These are phyloP conservation scores for Pitangus sulphuratus DNA, from an alignment of 2,797 vertebrate genomes.

Conservation along the genomic window DNA sequence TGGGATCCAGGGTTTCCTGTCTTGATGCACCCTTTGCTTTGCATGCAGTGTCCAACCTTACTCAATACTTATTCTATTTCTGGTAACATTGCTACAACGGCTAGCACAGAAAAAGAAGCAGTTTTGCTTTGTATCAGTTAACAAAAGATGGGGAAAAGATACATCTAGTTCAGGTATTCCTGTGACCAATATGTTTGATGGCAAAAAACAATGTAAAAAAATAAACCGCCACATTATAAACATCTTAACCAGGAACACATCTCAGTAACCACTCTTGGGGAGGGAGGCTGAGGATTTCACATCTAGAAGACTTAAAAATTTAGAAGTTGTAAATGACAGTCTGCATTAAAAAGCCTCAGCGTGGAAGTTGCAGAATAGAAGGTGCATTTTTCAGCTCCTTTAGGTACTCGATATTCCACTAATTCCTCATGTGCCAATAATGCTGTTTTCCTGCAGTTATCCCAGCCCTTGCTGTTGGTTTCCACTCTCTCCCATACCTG, in stretches of 20 bases:
- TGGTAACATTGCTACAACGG: slow-evolving; percentile 8
- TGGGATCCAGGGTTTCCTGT: slow-evolving; percentile 4
- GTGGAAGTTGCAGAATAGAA: background rate
- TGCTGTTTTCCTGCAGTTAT: background rate
- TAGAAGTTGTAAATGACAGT: background rate
- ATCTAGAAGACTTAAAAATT: background rate
- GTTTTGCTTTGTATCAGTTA: slow-evolving; percentile 31
- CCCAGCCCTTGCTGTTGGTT: background rate
- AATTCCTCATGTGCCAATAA: background rate
- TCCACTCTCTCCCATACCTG: background rate
- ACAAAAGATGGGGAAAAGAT: background rate
- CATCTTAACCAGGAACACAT: background rate
- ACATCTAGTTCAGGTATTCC: background rate
- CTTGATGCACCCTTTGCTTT: slow-evolving; percentile 7
- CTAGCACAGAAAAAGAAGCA: background rate
- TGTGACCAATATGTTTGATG: background rate
- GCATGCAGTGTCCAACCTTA: slow-evolving; percentile 30
- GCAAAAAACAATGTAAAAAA: background rate
- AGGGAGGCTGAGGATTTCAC: background rate
- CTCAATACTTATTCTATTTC: background rate
- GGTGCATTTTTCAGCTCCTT: background rate
- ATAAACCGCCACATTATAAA: background rate
- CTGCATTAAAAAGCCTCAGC: background rate
- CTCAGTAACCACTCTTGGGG: background rate
- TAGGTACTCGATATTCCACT: background rate